Conservation (phyloP, 2,113 vertebrate genomes). For the Geococcyx californianus region DNA sequence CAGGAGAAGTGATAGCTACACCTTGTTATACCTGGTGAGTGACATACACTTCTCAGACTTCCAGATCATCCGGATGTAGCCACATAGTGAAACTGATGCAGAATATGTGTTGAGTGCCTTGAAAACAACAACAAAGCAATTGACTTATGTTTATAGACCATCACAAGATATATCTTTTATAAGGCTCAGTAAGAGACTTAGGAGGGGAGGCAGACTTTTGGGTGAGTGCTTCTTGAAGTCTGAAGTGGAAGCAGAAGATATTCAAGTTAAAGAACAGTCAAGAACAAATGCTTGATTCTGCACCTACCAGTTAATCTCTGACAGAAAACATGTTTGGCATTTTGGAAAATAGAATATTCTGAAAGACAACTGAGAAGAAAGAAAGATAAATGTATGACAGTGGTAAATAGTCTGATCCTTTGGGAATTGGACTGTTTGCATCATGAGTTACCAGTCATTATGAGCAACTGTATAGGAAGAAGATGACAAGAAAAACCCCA, state of each 20-base stretch:
- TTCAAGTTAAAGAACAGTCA: neutral
- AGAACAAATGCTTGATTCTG: neutral
- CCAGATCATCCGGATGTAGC: neutral
- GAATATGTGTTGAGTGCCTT: neutral
- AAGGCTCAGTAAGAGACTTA: neutral
- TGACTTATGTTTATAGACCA: neutral
- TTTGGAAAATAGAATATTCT: neutral
- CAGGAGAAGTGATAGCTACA: conserved; percentile 92
- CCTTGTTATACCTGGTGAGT: conserved; percentile 93
- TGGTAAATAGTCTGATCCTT: neutral
- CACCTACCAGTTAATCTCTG: neutral
- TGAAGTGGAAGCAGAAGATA: neutral
- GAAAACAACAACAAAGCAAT: neutral
- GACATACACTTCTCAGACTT: neutral
- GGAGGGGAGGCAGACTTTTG: neutral
- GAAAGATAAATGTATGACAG: neutral
- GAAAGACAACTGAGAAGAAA: neutral
- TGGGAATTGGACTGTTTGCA: neutral
- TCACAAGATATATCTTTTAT: neutral
- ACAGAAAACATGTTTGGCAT: neutral
- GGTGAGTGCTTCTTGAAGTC: neutral
- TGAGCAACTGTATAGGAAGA: neutral
- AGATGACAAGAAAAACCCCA: neutral
- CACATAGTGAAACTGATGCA: neutral
- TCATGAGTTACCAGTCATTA: neutral